A percentile compares a stretch with the other conserved stretches of the same genome.
These are phyloP conservation scores for Anolis sagrei DNA, from an alignment of 2,113 vertebrate species.

Conservation along the genomic window DNA sequence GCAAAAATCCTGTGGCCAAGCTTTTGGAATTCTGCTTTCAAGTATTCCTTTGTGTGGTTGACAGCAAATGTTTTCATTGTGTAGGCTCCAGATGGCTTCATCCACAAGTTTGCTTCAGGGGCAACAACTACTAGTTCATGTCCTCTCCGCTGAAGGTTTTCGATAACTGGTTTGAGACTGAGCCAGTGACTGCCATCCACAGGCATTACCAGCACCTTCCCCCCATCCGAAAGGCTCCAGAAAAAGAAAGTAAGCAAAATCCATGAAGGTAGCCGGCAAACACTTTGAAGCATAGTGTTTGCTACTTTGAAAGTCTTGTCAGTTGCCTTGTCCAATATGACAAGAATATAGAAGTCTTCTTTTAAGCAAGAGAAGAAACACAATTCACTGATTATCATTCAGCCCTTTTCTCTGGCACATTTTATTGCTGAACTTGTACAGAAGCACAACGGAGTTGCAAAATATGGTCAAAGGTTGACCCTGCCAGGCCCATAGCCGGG, in stretches of 20 bases:
- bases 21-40: slow-evolving; percentile 61
- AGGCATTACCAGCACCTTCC: slow-evolving; percentile 84
- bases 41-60: slow-evolving; percentile 70
- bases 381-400: slow-evolving; percentile 14
- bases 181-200: slow-evolving; percentile 91
- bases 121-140: slow-evolving; percentile 80
- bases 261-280: slow-evolving; percentile 3
- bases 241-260: slow-evolving; percentile 33
- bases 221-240: slow-evolving; percentile 57
- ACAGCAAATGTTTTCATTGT: slow-evolving; percentile 73
- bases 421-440: neutral
- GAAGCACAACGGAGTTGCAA: slow-evolving; percentile 33
- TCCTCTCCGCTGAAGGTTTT: slow-evolving; percentile 79
- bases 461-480: slow-evolving; percentile 33
- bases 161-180: slow-evolving; percentile 68
- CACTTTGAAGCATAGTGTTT: slow-evolving; percentile 18
- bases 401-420: neutral
- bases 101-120: slow-evolving; percentile 76
- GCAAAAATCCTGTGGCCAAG: slow-evolving; percentile 47
- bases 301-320: slow-evolving; percentile 18
- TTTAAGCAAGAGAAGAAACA: fast-evolving
- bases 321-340: neutral
- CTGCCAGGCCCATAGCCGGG: no score
- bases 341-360: fast-evolving
- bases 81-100: slow-evolving; percentile 73